Base-by-base conservation (phyloP, 2,113 vertebrate species). In the Bos taurus region DNA sequence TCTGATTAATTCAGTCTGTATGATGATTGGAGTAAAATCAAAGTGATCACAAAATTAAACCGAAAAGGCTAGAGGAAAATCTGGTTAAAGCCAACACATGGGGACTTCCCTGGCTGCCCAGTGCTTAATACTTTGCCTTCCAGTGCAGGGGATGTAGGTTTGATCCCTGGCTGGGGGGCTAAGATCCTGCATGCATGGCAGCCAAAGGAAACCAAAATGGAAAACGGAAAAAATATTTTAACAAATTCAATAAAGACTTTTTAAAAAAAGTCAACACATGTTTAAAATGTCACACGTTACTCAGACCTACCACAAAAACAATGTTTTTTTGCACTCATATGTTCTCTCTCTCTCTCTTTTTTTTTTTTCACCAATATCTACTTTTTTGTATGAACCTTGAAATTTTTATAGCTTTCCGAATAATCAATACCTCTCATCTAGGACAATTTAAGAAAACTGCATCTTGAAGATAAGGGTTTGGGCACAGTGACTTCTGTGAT, bases 21-120 rank as follows among this genome's bases (percentile, higher is more conserved):
- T 84, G 33, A 36, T 71, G 46, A 92, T 33, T n/a, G 11, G 12
- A 80, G 11, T 81, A 71, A 97, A 93, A 84, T 36, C 46, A 88
- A 93, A 91, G 21, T 40, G 30, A 82, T 17, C 36, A 67, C 78
- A 94, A 96, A 96, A 85, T 62, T 33, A 82, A 96, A n/a, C 57
- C 30, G 7, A 78, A 82, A 89, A 90, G 23, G 9, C 48, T 80
- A 60, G 87, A 36, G 33, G 25, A 94, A 83, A 91, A 6, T 77
- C 83, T 81, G 30, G 59, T 95, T 82, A 83, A 94, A 94, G 43
- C 21, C 13, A 78, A 28, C 43, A 54, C 15, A 77, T 14, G 40
- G 23, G 3, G 23, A 77, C 23, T 43, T 77, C 36, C 23, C 36
- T 43, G 71, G 71, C 21, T 77, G 36, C 23, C 71, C 23, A 77